These are phyloP conservation scores for Drymodes brunneopygia DNA, from an alignment of 2,113 vertebrate genomes.

Conservation along the genomic window DNA sequence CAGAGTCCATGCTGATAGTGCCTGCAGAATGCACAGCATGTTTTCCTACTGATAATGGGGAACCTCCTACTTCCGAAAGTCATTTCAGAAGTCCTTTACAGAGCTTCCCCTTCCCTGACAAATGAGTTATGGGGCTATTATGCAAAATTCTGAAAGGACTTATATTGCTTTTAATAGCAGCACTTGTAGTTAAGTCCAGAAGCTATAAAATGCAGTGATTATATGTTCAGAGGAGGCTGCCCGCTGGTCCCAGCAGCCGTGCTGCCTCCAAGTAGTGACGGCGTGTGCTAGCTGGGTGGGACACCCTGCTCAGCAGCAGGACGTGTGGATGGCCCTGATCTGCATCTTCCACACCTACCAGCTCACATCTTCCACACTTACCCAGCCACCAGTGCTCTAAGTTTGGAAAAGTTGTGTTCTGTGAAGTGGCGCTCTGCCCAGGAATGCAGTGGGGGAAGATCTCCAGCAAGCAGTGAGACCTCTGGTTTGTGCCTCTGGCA, in stretches of 20 bases:
- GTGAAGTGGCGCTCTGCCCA: not conserved
- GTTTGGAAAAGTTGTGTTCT: not conserved
- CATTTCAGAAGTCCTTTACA: not conserved
- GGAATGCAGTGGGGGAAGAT: not conserved
- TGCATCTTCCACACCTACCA: not conserved
- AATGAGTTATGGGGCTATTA: not conserved
- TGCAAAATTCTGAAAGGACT: not conserved
- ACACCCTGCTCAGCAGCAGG: not conserved
- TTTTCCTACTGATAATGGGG: not conserved
- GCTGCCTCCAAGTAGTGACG: not conserved
- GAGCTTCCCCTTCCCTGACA: not conserved
- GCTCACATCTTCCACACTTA: not conserved
- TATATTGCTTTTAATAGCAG: not conserved
- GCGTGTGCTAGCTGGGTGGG: not conserved
- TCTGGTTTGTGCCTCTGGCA: not conserved
- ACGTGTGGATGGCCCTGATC: not conserved
- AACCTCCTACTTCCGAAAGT: slow-evolving; percentile 21
- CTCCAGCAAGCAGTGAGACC: not conserved
- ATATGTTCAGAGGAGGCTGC: not conserved
- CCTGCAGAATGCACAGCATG: not conserved
- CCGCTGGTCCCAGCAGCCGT: not conserved
- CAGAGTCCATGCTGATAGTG: not conserved
- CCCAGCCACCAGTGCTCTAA: not conserved
- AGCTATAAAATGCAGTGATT: not conserved
- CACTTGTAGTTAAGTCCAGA: not conserved